Conservation (phyloP, 2,888 invertebrate species). For the Bellardia bayeri region DNA sequence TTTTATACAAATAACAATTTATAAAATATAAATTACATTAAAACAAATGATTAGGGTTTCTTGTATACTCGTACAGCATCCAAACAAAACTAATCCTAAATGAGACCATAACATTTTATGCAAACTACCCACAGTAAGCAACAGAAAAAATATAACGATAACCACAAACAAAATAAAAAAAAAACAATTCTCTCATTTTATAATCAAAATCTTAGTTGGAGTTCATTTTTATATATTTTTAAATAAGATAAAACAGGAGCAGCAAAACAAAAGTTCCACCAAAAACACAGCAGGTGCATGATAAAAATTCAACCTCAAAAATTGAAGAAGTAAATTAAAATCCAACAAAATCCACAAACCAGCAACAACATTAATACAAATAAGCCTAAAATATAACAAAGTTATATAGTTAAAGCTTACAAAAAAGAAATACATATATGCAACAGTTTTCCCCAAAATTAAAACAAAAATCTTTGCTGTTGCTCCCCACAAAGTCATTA, state of each 20-base stretch:
- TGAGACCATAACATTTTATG: slow-evolving; percentile 68
- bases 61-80: slow-evolving; percentile 4
- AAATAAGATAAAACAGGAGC: slow-evolving; percentile 3
- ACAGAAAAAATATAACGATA: slow-evolving; percentile 14
- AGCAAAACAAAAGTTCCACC: not conserved
- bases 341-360: slow-evolving; percentile 71
- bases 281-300: slow-evolving; percentile 70
- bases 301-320: slow-evolving; percentile 62
- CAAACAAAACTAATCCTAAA: slow-evolving; percentile 40
- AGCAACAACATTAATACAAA: slow-evolving; percentile 67
- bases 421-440: slow-evolving; percentile 49
- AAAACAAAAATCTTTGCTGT: slow-evolving; percentile 5
- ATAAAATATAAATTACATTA: slow-evolving; percentile 65
- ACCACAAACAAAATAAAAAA: slow-evolving; percentile 26
- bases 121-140: slow-evolving; percentile 54
- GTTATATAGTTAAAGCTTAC: slow-evolving; percentile 33
- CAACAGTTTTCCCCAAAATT: slow-evolving; percentile 69
- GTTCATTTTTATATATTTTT: slow-evolving; percentile 39
- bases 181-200: slow-evolving; percentile 48
- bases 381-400: slow-evolving; percentile 67
- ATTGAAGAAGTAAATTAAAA: slow-evolving; percentile 70
- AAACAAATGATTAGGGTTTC: slow-evolving; percentile 66
- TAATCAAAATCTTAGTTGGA: slow-evolving; percentile 45
- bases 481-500: slow-evolving; percentile 58
- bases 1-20: slow-evolving; percentile 62